Evolutionary conservation across 1,140 invertebrate genomes (phyloP).

Genomic region (Schlechtendalia chinensis): DNA sequence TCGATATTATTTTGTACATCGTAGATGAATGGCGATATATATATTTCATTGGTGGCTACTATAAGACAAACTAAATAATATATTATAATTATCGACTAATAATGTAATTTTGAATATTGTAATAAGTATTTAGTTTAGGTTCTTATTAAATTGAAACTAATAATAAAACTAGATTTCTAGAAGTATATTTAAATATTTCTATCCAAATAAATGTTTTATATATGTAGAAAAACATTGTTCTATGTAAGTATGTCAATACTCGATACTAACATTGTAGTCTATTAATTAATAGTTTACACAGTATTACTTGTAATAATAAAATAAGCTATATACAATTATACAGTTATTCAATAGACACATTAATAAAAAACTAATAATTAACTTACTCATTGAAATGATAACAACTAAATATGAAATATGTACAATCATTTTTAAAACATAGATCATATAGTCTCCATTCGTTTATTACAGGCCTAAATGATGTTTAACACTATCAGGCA

Average conservation of each 20-base stretch:
- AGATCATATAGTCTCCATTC: not conserved
- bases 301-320: too few relatives aligned
- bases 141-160: not conserved
- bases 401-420: not conserved
- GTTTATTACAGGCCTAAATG: not conserved
- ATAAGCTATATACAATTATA: too few relatives aligned
- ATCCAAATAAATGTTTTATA: not conserved
- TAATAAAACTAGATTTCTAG: not conserved
- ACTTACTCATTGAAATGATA: slow-evolving; percentile 29
- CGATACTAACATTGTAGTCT: too few relatives aligned
- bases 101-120: not conserved
- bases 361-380: not conserved
- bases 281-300: too few relatives aligned
- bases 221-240: too few relatives aligned
- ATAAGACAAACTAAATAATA: not conserved
- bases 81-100: not conserved
- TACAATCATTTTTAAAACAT: slow-evolving; percentile 18
- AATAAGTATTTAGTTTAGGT: too few relatives aligned
- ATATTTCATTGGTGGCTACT: not conserved
- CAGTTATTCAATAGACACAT: too few relatives aligned
- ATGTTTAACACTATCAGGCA: not conserved
- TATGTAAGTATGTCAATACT: too few relatives aligned
- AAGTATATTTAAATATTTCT: not conserved
- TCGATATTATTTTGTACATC: slow-evolving; percentile 30
- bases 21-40: slow-evolving; percentile 38